phyloP scores from a whole-genome alignment of 1,140 invertebrate species.

The Drosophila yakuba region DNA sequence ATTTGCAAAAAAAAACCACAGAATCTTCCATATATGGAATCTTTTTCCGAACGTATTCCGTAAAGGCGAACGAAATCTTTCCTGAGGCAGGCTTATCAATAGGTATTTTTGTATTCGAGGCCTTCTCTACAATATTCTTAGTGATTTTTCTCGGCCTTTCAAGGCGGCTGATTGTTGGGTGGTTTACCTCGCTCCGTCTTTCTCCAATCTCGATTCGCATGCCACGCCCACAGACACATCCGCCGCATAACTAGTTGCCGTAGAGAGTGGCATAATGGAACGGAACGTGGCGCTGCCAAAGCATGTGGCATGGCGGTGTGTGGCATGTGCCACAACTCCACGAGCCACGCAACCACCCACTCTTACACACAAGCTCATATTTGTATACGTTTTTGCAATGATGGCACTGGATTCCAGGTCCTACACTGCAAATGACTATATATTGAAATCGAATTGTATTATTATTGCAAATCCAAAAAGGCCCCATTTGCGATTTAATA shows the following conservation, averaged over 20 bases:
- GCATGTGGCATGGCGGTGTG: conserved; percentile 63
- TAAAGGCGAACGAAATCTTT: not conserved
- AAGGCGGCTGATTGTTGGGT: conserved; percentile 35
- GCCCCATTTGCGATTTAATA: no score
- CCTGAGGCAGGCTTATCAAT: no score
- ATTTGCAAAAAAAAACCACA: no score
- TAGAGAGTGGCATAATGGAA: conserved; percentile 48
- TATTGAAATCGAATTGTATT: conserved; percentile 21
- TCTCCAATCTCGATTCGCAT: conserved; percentile 18
- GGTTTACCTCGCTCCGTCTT: not conserved
- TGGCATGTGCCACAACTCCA: conserved; percentile 60
- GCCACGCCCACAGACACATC: conserved; percentile 46
- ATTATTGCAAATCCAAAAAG: conserved; percentile 1
- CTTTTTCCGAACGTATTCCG: no score
- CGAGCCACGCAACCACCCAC: conserved; percentile 4
- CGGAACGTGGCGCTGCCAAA: conserved; percentile 47
- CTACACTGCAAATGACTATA: conserved; percentile 31
- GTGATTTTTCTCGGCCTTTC: conserved; percentile 20
- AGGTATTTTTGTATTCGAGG: conserved; percentile 1
- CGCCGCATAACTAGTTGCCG: conserved; percentile 75
- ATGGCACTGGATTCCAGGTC: conserved; percentile 38
- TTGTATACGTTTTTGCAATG: conserved; percentile 41
- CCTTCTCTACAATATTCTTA: not conserved
- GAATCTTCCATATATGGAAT: not conserved
- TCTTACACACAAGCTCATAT: conserved; percentile 16